Base-by-base conservation (phyloP, 2,888 invertebrate species). In the Steromphala cineraria region DNA sequence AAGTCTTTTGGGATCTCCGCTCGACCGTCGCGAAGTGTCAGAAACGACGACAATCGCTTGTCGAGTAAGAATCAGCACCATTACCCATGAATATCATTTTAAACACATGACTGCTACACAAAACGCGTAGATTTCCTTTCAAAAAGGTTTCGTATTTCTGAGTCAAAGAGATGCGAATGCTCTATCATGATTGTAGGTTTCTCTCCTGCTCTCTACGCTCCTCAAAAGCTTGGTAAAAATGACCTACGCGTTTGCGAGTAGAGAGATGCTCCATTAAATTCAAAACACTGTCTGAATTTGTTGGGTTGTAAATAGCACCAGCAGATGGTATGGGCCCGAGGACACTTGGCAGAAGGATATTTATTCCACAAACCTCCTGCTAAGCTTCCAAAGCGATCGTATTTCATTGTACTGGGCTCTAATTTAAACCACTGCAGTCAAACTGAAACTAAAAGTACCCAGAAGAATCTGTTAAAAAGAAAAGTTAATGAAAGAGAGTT, bases 1-100 rank as follows among this genome's bases (percentile, higher is more conserved):
- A 19, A 40, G 36, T 13, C 71, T 71, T 71, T 71, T 71, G 31
- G 19, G 31, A 71, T 36, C 71, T 36, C 36, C 71, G 71, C 31
- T 71, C 71, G 71, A 71, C 71, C 71, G 71, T 71, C 71, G 40
- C 71, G 71, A 71, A 71, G 31, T 71, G 71, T 71, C 71, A 40
- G 71, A 40, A 4, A n/a, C 17, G 19, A 31, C 40, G 28, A 19
- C 71, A 19, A 71, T 71, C 71, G 28, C 71, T 36, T 71, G 71
- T 71, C 36, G 78, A 4, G 62, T 21, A 40, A 40, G 67, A 62
- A 78, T 67, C 78, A 56, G 75, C 74, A 79, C 55, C 75, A 79
- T 55, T 55, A 56, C 19, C 74, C 74, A 75, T 79, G 79, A 79
- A 79, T 79, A 79, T 79, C 53, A 79, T 79, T 79, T 75, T 53